A percentile compares a stretch with the other conserved stretches of the same genome.
Conservation (phyloP, 2,113 vertebrate genomes). For the Willisornis vidua region DNA sequence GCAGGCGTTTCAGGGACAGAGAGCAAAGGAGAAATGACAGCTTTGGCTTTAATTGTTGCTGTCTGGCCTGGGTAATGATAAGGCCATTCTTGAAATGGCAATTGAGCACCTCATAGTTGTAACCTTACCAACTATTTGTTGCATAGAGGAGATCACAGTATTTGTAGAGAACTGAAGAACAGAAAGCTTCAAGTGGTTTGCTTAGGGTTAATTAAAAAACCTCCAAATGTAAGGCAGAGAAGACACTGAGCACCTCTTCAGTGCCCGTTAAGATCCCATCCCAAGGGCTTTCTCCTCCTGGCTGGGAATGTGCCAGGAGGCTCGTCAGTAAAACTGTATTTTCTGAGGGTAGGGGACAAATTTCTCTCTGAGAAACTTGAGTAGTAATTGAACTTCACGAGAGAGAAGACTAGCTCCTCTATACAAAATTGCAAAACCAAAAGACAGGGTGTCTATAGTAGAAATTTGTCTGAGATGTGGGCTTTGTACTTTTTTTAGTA, state of each 20-base stretch:
- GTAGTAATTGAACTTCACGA: not conserved
- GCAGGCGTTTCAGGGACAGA: not conserved
- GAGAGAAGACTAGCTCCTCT: not conserved
- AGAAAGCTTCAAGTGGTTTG: not conserved
- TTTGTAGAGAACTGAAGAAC: not conserved
- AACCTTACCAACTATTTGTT: not conserved
- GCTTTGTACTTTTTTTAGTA: not conserved
- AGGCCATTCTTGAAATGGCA: not conserved
- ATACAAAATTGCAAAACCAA: not conserved
- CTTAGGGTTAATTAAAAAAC: not conserved
- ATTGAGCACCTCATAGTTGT: not conserved
- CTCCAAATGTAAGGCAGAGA: not conserved
- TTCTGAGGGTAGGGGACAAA: not conserved
- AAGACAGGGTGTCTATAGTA: not conserved
- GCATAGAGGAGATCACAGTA: rapidly evolving
- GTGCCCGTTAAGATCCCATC: not conserved
- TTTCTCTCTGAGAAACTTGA: not conserved
- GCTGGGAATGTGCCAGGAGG: not conserved
- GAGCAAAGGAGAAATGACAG: not conserved
- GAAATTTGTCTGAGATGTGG: not conserved
- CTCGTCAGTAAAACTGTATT: not conserved
- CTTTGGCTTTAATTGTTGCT: not conserved
- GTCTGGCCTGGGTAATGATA: not conserved
- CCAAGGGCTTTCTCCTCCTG: rapidly evolving
- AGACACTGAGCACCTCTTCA: not conserved